These are phyloP conservation scores for Archilochus colubris DNA, from an alignment of 2,113 vertebrate species.

Conservation along the genomic window DNA sequence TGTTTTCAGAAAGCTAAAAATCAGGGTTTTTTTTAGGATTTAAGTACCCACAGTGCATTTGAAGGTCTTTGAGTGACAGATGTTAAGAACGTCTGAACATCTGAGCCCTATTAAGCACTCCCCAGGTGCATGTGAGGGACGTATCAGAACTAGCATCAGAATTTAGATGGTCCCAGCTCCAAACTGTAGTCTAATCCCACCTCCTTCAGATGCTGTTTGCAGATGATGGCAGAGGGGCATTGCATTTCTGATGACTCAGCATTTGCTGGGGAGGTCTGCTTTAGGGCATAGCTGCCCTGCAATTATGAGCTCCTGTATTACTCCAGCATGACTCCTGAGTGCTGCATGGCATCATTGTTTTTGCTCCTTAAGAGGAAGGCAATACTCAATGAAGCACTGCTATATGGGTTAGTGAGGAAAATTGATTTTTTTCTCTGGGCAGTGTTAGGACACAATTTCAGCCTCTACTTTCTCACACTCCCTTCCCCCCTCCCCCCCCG, in stretches of 20 bases:
- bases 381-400: neutral
- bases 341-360: neutral
- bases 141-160: neutral
- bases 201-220: conserved; percentile 29
- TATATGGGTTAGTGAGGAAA: neutral
- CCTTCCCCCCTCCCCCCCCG: neutral
- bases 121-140: neutral
- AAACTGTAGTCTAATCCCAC: neutral
- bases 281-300: conserved; percentile 8
- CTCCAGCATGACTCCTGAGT: neutral
- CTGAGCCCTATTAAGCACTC: neutral
- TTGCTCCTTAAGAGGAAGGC: neutral
- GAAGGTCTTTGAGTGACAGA: conserved; percentile 1
- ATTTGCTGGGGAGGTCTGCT: conserved; percentile 13
- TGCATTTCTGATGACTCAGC: neutral
- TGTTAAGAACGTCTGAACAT: neutral
- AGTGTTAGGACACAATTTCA: neutral
- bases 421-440: neutral
- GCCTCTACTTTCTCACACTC: neutral
- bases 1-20: conserved; percentile 2
- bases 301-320: neutral
- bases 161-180: neutral
- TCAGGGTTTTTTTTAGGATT: neutral
- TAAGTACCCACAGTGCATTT: neutral
- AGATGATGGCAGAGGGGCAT: neutral